phyloP scores from a whole-genome alignment of 2,113 vertebrate species.

The Anarrhichthys ocellatus region DNA sequence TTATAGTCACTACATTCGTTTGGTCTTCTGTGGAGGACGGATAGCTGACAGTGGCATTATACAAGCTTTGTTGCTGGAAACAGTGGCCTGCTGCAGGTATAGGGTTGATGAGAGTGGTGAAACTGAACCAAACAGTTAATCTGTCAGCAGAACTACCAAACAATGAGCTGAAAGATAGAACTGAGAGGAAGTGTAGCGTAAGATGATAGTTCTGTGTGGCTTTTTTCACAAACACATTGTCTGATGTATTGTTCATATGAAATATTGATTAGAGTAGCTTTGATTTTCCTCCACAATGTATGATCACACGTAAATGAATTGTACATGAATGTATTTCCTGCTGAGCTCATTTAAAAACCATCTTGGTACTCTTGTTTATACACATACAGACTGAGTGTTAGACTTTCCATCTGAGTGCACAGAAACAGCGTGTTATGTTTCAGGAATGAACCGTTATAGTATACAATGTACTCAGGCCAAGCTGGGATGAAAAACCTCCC shows the following conservation, averaged over 20 bases:
- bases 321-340: background rate
- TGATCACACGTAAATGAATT: background rate
- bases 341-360: background rate
- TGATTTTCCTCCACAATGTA: background rate
- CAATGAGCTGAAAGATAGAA: background rate
- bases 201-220: background rate
- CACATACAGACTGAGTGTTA: background rate
- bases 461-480: background rate
- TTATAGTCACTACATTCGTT: background rate
- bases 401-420: conserved; percentile 11
- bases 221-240: background rate
- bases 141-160: background rate
- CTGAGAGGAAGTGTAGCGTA: background rate
- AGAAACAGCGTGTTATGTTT: conserved; percentile 8
- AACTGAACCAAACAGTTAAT: background rate
- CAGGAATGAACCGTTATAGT: background rate
- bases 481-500: background rate
- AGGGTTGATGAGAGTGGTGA: background rate
- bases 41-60: background rate
- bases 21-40: background rate
- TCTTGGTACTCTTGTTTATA: background rate
- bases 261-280: background rate
- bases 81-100: background rate
- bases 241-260: background rate
- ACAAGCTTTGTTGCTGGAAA: background rate